Evolutionary conservation across 2,113 vertebrate genomes (phyloP).

Genomic region (Nanorana parkeri): DNA sequence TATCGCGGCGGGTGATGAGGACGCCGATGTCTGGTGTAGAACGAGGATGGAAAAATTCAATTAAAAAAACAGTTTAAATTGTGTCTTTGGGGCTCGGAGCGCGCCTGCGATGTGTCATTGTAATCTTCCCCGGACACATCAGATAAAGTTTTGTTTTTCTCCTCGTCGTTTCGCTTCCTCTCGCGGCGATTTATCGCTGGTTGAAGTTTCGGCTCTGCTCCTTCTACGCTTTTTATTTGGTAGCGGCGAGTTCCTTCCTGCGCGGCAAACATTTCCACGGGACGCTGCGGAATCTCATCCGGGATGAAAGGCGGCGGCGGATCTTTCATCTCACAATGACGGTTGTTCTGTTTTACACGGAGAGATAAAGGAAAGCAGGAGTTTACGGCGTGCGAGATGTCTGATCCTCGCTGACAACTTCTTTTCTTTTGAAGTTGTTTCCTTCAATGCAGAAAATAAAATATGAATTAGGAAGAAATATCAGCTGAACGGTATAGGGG

Average conservation of each 20-base stretch:
- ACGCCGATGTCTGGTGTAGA: too few relatives aligned
- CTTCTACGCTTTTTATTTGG: conserved; percentile 8
- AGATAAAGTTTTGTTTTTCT: not conserved
- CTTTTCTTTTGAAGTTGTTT: not conserved
- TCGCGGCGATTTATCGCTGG: not conserved
- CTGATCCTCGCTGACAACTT: not conserved
- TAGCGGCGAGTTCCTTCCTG: conserved; percentile 9
- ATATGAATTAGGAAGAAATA: too few relatives aligned
- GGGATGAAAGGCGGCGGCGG: not conserved
- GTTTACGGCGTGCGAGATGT: not conserved
- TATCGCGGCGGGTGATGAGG: too few relatives aligned
- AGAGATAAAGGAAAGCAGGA: too few relatives aligned
- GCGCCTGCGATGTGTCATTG: not conserved
- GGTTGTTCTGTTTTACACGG: too few relatives aligned
- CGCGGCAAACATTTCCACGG: not conserved
- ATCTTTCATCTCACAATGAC: conserved; percentile 4
- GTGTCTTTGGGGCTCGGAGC: too few relatives aligned
- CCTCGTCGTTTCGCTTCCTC: not conserved
- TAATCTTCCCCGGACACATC: not conserved
- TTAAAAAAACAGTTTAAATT: too few relatives aligned
- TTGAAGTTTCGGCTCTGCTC: not conserved
- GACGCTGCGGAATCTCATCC: not conserved
- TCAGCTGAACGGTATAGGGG: too few relatives aligned
- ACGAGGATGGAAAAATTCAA: too few relatives aligned
- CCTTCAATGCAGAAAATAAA: not conserved